Conservation (phyloP, 1,140 invertebrate genomes). For the Zaprionus camerounensis region DNA sequence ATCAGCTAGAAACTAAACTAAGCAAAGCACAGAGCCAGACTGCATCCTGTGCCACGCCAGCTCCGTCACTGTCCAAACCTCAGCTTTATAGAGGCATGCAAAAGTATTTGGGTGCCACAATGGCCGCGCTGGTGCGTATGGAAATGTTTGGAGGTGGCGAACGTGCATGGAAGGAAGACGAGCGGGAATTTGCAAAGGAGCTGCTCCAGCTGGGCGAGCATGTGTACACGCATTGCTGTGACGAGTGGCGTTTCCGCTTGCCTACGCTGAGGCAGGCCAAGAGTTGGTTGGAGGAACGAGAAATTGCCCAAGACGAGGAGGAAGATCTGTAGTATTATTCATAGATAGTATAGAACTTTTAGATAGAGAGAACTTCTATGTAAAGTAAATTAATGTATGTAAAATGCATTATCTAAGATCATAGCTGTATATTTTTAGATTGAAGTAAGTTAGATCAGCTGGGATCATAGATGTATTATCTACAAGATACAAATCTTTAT, state of each 20-base stretch:
- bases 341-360: no score
- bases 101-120: conserved; percentile 71
- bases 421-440: no score
- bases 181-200: conserved; percentile 64
- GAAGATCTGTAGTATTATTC: conserved; percentile 32
- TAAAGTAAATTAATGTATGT: no score
- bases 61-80: conserved; percentile 48
- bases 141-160: conserved; percentile 76
- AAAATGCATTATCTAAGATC: no score
- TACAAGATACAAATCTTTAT: no score
- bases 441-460: no score
- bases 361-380: no score
- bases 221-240: conserved; percentile 65
- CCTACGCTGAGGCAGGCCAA: conserved; percentile 58
- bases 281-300: conserved; percentile 43
- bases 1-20: conserved; percentile 18
- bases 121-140: conserved; percentile 75
- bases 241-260: conserved; percentile 78
- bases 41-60: neutral
- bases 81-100: conserved; percentile 78
- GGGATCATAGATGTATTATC: no score
- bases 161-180: conserved; percentile 74
- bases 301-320: conserved; percentile 18
- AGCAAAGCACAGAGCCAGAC: neutral
- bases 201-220: conserved; percentile 67